Evolutionary conservation across 2,797 vertebrate genomes (phyloP).

Genomic region (Bryconaethiops microstoma): DNA sequence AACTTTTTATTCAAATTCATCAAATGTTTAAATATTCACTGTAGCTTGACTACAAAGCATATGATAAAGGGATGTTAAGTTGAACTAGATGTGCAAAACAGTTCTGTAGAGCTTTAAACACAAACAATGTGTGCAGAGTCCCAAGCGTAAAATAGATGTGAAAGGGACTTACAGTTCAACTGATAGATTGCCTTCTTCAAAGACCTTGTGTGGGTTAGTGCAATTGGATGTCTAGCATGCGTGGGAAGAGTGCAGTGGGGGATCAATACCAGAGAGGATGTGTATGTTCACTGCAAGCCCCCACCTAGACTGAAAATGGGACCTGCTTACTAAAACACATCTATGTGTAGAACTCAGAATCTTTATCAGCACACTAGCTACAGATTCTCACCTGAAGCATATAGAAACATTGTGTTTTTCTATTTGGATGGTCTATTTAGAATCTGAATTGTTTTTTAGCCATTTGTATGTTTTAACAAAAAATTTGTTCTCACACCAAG

Average conservation of each 20-base stretch:
- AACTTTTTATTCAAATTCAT: no score
- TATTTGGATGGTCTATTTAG: neutral
- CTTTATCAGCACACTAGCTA: neutral
- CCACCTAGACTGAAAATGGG: neutral
- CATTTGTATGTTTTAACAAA: neutral
- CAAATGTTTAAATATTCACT: no score
- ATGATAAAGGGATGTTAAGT: no score
- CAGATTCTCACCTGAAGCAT: neutral
- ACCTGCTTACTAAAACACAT: neutral
- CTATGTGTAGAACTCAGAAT: neutral
- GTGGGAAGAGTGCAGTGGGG: slow-evolving; percentile 3
- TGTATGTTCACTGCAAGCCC: slow-evolving; percentile 10
- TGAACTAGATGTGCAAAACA: neutral
- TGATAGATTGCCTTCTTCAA: slow-evolving; percentile 1
- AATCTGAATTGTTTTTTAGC: neutral
- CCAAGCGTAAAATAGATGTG: slow-evolving; percentile 9
- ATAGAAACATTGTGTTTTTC: neutral
- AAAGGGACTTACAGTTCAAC: slow-evolving; percentile 3
- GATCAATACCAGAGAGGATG: slow-evolving; percentile 10
- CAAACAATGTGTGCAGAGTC: neutral
- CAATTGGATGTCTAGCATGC: slow-evolving; percentile 14
- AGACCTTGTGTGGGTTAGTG: slow-evolving; percentile 14
- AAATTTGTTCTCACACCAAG: neutral
- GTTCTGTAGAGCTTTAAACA: neutral
- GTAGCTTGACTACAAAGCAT: no score